Evolutionary conservation across 2,888 invertebrate species (phyloP), one percentile per base, ranked within the genome.

Genomic region (Acleris literana): DNA sequence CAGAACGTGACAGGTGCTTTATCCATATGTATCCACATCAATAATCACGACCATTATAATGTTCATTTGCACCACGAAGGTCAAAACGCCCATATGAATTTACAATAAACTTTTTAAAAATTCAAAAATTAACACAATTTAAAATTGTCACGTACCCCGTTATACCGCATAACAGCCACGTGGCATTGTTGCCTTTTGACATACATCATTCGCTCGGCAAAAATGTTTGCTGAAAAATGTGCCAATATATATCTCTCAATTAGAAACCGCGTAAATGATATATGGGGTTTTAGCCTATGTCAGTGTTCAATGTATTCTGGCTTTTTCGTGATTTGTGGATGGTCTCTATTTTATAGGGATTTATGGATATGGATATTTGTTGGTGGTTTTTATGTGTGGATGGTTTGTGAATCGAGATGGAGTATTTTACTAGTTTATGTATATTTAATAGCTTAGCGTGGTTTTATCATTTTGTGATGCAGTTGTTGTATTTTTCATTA

Each of bases 181-280:
- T 17, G 4, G 43, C 56, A 46, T 57, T 60, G 58, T 63, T n/a
- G 59, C 62, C 44, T 69, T 65, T 63, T 51, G 66, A 51, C 59
- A 59, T 58, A 17, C 61, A 55, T 69, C 69, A 69, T 69, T 66
- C 66, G 57, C 53, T 58, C 17, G 39, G 18, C 52, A 62, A 66
- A 66, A 66, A 66, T 66, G 66, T 65, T 39, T 62, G 63, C 49
- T 56, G 66, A 69, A 66, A 69, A 52, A 69, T 66, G 59, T 69
- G 69, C 69, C 69, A 56, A 69, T 69, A 69, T 69, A 69, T 69
- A 69, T 69, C 65, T 63, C 69, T 69, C 66, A 69, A 69, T 69
- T 69, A 69, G 69, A 69, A 66, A 44, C n/a, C 20, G 25, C 25
- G 52, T 69, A 69, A 69, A 59, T 69, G 69, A 69, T 66, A 58